phyloP scores from a whole-genome alignment of 2,797 vertebrate genomes.

The Arrhamphus sclerolepis region DNA sequence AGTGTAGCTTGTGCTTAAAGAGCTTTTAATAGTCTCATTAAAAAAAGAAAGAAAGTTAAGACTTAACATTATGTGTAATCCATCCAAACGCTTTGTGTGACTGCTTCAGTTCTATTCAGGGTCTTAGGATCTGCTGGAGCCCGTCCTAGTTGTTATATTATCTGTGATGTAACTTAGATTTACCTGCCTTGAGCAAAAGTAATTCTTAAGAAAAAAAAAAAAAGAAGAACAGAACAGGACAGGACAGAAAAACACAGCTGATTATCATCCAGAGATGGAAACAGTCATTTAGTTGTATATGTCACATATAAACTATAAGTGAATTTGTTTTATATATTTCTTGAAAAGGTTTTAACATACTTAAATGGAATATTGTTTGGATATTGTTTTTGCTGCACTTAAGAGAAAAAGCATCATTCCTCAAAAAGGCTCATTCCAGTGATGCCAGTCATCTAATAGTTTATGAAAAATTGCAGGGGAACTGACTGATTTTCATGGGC shows the following conservation, averaged over 20 bases:
- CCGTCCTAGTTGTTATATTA: no score
- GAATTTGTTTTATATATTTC: conserved; percentile 7
- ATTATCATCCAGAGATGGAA: conserved; percentile 26
- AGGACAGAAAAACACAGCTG: conserved; percentile 12
- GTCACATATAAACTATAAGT: conserved; percentile 17
- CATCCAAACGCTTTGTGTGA: no score
- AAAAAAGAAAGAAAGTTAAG: conserved; percentile 26
- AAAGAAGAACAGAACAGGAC: no score
- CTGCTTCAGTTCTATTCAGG: no score
- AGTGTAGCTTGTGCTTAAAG: conserved; percentile 42
- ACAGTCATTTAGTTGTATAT: conserved; percentile 23
- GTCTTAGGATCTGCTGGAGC: no score
- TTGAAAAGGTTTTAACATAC: not conserved
- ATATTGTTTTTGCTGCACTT: not conserved
- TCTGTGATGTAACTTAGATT: conserved; percentile 15
- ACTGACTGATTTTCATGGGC: conserved; percentile 25
- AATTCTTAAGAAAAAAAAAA: conserved; percentile 30
- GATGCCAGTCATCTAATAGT: conserved; percentile 20
- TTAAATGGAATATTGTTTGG: no score
- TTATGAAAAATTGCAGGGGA: conserved; percentile 14
- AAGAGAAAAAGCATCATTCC: conserved; percentile 29
- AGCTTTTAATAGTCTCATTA: conserved; percentile 25
- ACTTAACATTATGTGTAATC: no score
- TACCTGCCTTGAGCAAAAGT: conserved; percentile 36
- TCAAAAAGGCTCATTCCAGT: conserved; percentile 5